Conservation (phyloP, 1,140 invertebrate species). For the Drosophila auraria region DNA sequence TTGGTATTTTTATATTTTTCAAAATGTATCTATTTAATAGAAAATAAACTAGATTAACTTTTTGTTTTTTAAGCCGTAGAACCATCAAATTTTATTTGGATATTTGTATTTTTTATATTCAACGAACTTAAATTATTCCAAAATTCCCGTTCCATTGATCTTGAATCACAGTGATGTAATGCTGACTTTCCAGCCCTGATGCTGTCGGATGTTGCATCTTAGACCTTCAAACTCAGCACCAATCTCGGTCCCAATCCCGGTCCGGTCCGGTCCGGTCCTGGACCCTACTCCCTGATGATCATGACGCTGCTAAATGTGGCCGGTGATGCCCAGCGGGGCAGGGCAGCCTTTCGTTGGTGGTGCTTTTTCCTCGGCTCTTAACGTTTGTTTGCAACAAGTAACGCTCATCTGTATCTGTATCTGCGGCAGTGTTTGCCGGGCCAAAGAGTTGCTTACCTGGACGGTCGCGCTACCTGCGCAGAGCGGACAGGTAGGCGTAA, state of each 20-base stretch:
- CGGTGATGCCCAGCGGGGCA: constrained; percentile 51
- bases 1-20: too few relatives aligned
- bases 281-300: constrained; percentile 59
- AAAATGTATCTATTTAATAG: too few relatives aligned
- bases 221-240: constrained; percentile 30
- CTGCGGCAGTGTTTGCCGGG: constrained; percentile 56
- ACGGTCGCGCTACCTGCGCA: constrained; percentile 66
- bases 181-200: constrained; percentile 25
- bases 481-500: constrained; percentile 77
- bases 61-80: too few relatives aligned
- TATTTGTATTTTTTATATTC: not conserved
- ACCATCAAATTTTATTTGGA: too few relatives aligned
- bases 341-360: constrained; percentile 48
- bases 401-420: constrained; percentile 66
- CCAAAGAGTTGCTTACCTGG: constrained; percentile 72
- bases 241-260: constrained; percentile 42
- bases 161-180: not conserved
- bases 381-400: constrained; percentile 76
- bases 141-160: too few relatives aligned
- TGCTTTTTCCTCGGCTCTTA: constrained; percentile 55
- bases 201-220: constrained; percentile 34
- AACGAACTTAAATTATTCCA: too few relatives aligned
- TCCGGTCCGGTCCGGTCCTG: constrained; percentile 35
- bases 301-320: constrained; percentile 71
- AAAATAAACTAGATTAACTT: too few relatives aligned